These are phyloP conservation scores for Illadopsis cleaveri DNA, from an alignment of 2,113 vertebrate genomes.

Conservation along the genomic window DNA sequence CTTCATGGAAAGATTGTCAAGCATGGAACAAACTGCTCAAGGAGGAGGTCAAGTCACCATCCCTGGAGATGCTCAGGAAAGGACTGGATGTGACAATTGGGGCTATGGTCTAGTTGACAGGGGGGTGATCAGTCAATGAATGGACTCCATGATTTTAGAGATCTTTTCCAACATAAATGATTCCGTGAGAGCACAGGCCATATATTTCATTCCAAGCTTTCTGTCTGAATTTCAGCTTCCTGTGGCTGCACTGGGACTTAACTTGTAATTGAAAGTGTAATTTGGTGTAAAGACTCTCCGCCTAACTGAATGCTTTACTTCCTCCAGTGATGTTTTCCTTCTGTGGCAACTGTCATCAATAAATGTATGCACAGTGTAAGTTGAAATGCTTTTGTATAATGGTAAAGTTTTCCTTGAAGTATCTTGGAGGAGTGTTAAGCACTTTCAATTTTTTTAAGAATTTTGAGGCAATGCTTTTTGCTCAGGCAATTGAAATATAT, in stretches of 20 bases:
- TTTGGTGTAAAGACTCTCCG: neutral
- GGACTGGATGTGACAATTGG: neutral
- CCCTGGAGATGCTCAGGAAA: neutral
- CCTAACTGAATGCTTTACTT: neutral
- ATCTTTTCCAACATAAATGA: neutral
- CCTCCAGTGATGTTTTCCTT: neutral
- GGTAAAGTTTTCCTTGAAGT: neutral
- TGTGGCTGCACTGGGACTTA: neutral
- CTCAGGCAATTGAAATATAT: conserved; percentile 17
- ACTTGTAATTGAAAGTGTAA: neutral
- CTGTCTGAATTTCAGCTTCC: neutral
- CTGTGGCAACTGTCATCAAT: neutral
- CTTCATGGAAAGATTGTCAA: neutral
- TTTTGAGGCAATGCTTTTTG: neutral
- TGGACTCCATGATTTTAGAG: neutral
- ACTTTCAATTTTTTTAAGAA: neutral
- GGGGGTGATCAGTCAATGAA: neutral
- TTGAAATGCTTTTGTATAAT: neutral
- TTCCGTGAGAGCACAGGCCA: neutral
- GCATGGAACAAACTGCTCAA: neutral
- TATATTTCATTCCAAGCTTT: neutral
- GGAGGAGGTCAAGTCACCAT: neutral
- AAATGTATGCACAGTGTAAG: neutral
- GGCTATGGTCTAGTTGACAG: neutral
- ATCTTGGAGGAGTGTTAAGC: neutral